Evolutionary conservation across 1,140 invertebrate genomes (phyloP).

Genomic region (Teleogryllus occipitalis): DNA sequence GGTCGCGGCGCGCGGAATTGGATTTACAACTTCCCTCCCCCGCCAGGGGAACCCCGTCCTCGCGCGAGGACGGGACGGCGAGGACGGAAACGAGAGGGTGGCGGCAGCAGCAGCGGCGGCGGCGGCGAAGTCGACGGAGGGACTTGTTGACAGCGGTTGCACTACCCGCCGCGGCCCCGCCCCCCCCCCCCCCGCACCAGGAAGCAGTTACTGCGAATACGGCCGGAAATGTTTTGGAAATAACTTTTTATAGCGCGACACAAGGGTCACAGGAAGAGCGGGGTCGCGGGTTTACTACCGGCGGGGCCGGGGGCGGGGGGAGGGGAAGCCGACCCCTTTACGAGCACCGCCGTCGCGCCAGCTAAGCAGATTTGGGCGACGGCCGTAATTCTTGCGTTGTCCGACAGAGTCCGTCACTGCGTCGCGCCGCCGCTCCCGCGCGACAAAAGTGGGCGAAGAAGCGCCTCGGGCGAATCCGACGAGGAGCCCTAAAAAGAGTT

Average conservation of each 20-base stretch:
- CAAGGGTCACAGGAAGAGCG: background rate
- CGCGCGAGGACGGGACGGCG: too few relatives aligned
- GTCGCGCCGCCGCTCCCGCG: too few relatives aligned
- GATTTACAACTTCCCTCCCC: background rate
- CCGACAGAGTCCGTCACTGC: background rate
- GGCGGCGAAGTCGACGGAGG: background rate
- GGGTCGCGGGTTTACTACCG: background rate
- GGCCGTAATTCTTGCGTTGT: background rate
- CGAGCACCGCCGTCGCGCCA: background rate
- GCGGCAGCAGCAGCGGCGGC: too few relatives aligned
- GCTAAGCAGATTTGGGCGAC: background rate
- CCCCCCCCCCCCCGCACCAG: background rate
- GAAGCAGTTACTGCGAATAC: background rate
- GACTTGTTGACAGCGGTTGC: background rate
- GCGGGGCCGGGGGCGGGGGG: too few relatives aligned
- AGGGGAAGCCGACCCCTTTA: background rate
- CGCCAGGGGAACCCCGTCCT: background rate
- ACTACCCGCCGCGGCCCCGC: too few relatives aligned
- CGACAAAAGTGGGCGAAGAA: too few relatives aligned
- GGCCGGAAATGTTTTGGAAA: conserved; percentile 3
- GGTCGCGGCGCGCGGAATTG: background rate
- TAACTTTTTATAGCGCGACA: background rate
- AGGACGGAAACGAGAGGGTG: background rate
- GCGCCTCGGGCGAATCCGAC: too few relatives aligned
- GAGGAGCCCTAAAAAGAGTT: too few relatives aligned